Conservation (phyloP, 2,797 vertebrate species). For the Apogon hyalosoma region DNA sequence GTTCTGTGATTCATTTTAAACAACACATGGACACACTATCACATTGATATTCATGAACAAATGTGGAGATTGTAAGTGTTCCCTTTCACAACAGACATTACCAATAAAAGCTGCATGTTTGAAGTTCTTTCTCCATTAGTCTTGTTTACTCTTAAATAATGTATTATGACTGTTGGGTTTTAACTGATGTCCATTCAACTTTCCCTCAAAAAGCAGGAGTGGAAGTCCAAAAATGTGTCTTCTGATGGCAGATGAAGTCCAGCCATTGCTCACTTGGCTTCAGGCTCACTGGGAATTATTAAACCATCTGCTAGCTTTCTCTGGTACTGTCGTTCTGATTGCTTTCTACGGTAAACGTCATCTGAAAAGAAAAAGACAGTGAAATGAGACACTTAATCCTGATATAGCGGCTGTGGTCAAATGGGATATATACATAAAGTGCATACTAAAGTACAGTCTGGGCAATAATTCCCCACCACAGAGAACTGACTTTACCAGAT, state of each 20-base stretch:
- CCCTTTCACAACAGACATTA: conserved; percentile 31
- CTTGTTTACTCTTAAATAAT: conserved; percentile 4
- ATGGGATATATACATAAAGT: background rate
- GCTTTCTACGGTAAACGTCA: conserved; percentile 96
- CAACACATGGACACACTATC: background rate
- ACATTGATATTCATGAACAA: background rate
- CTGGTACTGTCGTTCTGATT: conserved; percentile 90
- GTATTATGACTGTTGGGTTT: conserved; percentile 9
- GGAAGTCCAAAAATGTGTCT: conserved; percentile 42
- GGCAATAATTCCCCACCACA: background rate
- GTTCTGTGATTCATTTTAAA: conserved; percentile 1
- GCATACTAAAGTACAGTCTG: background rate
- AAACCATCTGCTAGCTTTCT: conserved; percentile 80
- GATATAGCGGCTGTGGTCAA: conserved; percentile 4
- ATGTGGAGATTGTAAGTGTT: conserved; percentile 5
- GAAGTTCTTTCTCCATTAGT: conserved; percentile 32
- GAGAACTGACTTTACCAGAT: background rate
- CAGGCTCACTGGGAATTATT: conserved; percentile 58
- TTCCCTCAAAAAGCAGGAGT: conserved; percentile 7
- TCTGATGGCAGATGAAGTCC: background rate
- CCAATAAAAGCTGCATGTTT: conserved; percentile 67
- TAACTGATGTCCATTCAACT: conserved; percentile 8
- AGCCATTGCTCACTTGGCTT: conserved; percentile 72
- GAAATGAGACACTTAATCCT: conserved; percentile 3
- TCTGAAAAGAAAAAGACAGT: conserved; percentile 80